phyloP scores from a whole-genome alignment of 2,797 vertebrate species.

The Ctenopoma kingsleyae region DNA sequence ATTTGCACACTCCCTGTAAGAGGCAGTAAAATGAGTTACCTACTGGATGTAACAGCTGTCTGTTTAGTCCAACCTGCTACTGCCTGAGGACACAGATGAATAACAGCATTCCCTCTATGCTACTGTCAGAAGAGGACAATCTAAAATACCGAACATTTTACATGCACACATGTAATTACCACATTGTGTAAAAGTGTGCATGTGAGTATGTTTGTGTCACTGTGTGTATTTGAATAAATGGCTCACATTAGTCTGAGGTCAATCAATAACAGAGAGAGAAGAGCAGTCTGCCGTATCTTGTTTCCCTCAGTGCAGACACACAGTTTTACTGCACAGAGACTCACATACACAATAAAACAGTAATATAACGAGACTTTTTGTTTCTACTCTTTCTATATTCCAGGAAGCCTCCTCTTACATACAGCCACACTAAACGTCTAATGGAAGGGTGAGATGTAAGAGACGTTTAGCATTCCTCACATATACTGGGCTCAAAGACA shows the following conservation, averaged over 20 bases:
- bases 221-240: slow-evolving; percentile 36
- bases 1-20: slow-evolving; percentile 1
- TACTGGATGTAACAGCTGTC: slow-evolving; percentile 32
- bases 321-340: neutral
- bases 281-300: neutral
- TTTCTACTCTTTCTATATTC: neutral
- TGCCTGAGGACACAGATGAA: slow-evolving; percentile 11
- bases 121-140: slow-evolving; percentile 11
- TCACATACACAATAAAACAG: neutral
- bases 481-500: neutral
- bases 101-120: slow-evolving; percentile 11
- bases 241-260: slow-evolving; percentile 33
- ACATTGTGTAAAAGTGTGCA: slow-evolving; percentile 1
- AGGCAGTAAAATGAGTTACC: slow-evolving; percentile 17
- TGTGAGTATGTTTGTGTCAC: slow-evolving; percentile 12
- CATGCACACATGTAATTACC: neutral
- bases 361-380: neutral
- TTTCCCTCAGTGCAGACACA: neutral
- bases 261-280: slow-evolving; percentile 52
- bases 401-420: neutral
- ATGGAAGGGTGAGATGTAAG: neutral
- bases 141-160: slow-evolving; percentile 1
- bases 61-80: slow-evolving; percentile 14
- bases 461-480: slow-evolving; percentile 24
- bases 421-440: slow-evolving; percentile 1